phyloP scores from a whole-genome alignment of 2,113 vertebrate species.

The Eulemur macaco region DNA sequence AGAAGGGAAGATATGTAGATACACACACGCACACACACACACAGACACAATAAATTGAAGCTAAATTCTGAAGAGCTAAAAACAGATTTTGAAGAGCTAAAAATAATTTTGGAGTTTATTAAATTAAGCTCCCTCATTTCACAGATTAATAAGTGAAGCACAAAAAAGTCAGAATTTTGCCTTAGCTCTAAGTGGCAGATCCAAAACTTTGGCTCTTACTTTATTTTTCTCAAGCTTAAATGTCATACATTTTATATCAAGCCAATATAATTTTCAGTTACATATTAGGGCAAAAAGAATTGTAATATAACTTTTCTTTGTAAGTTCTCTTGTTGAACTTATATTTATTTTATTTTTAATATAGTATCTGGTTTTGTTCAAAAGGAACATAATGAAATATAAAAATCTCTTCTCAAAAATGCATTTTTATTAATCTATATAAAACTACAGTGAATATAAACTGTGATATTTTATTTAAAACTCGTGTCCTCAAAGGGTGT shows the following conservation, averaged over 20 bases:
- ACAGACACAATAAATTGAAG: background rate
- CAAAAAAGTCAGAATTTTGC: background rate
- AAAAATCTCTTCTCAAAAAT: background rate
- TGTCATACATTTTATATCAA: background rate
- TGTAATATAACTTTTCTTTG: background rate
- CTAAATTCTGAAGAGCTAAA: background rate
- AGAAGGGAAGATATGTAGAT: background rate
- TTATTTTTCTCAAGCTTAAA: background rate
- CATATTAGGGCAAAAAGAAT: background rate
- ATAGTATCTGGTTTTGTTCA: background rate
- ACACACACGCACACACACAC: background rate
- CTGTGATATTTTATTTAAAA: background rate
- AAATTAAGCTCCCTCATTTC: background rate
- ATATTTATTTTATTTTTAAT: slow-evolving; percentile 25
- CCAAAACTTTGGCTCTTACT: background rate
- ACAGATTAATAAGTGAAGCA: background rate
- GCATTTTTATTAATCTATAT: background rate
- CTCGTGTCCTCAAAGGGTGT: slow-evolving; percentile 1
- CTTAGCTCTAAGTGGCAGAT: background rate
- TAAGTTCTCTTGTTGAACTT: background rate
- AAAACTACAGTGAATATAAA: background rate
- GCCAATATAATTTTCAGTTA: background rate
- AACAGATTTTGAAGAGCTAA: background rate
- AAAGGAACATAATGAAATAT: background rate
- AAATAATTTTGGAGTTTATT: background rate